Evolutionary conservation across 2,797 vertebrate genomes (phyloP).

Genomic region (Eremophila alpestris): DNA sequence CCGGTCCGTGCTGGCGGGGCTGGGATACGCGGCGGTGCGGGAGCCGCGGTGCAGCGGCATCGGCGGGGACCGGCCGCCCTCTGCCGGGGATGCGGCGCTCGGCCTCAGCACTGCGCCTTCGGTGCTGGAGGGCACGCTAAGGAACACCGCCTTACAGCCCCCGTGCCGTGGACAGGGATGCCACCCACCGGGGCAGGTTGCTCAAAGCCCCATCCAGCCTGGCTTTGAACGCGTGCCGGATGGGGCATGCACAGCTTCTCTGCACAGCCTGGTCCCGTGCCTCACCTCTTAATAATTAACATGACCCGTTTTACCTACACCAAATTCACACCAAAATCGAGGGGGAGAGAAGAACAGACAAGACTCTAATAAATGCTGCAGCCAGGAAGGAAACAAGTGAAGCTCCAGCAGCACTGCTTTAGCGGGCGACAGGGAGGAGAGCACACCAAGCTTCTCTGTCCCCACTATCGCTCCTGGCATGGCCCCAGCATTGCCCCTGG

Average conservation of each 20-base stretch:
- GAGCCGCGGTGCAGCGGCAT: neutral
- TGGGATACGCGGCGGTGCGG: accelerated
- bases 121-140: accelerated
- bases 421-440: accelerated
- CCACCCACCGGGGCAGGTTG: accelerated
- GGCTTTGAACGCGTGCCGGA: neutral
- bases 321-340: neutral
- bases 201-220: neutral
- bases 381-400: neutral
- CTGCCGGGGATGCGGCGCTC: constrained; percentile 44
- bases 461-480: accelerated
- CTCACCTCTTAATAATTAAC: neutral
- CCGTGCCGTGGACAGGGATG: accelerated
- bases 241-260: neutral
- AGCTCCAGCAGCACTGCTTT: neutral
- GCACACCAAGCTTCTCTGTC: neutral
- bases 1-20: neutral
- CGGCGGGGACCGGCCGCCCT: constrained; percentile 61
- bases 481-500: neutral
- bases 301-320: neutral
- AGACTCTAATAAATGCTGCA: neutral
- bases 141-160: accelerated
- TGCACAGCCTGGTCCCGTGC: too few species aligned
- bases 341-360: too few species aligned
- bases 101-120: neutral